Conservation (phyloP, 2,113 vertebrate species). For the Takifugu bimaculatus region DNA sequence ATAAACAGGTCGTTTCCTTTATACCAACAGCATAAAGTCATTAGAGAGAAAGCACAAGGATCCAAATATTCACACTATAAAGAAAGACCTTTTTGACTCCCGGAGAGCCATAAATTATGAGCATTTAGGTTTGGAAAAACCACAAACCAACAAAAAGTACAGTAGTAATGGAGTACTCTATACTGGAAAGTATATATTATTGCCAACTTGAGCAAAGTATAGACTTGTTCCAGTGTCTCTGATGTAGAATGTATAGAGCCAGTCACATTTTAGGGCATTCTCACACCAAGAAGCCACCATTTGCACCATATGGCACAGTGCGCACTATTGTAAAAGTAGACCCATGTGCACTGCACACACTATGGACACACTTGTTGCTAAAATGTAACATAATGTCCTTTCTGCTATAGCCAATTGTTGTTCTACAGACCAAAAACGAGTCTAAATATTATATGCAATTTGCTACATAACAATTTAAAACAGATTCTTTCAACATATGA, state of each 20-base stretch:
- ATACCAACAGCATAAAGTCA: constrained; percentile 15
- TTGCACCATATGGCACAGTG: constrained; percentile 1
- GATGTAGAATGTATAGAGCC: too few species aligned
- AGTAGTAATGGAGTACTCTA: not conserved
- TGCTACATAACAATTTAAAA: not conserved
- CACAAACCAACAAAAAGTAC: not conserved
- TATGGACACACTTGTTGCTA: not conserved
- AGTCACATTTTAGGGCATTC: too few species aligned
- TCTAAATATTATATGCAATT: too few species aligned
- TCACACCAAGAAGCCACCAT: too few species aligned
- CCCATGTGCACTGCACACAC: not conserved
- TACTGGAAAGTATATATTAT: too few species aligned
- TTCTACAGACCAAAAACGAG: too few species aligned
- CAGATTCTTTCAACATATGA: not conserved
- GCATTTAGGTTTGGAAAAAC: not conserved
- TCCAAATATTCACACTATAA: constrained; percentile 10
- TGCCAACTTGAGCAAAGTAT: too few species aligned
- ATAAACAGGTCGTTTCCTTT: constrained; percentile 38
- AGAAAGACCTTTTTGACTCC: not conserved
- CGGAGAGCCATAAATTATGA: not conserved
- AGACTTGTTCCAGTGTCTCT: too few species aligned
- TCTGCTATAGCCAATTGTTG: not conserved
- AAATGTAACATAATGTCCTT: not conserved
- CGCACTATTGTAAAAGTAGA: not conserved
- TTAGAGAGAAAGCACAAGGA: constrained; percentile 23